These are phyloP conservation scores for Dicranocentrus wangi DNA, from an alignment of 2,888 invertebrate species.

Conservation along the genomic window DNA sequence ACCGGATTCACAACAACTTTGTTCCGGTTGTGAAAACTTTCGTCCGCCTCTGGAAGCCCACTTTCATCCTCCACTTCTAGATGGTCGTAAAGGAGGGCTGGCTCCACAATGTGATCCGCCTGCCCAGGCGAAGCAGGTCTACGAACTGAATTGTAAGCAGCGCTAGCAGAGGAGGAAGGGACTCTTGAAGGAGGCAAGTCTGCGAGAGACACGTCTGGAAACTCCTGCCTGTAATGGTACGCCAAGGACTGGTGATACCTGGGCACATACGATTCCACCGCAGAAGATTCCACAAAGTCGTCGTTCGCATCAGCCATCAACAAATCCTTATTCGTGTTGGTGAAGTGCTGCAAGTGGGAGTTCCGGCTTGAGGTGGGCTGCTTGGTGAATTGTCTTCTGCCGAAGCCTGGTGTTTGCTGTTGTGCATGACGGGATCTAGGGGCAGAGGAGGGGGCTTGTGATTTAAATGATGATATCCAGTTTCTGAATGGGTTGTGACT, in stretches of 20 bases:
- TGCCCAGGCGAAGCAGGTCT: slow-evolving; percentile 23
- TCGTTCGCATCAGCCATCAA: slow-evolving; percentile 60
- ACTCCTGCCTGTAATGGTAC: slow-evolving; percentile 37
- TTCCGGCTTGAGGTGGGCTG: slow-evolving; percentile 14
- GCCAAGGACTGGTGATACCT: slow-evolving; percentile 27
- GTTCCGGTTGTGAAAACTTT: slow-evolving; percentile 69
- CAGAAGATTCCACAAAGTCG: slow-evolving; percentile 44
- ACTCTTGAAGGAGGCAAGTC: too few species aligned
- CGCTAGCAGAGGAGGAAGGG: too few species aligned
- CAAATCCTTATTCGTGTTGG: slow-evolving; percentile 52
- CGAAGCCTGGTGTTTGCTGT: slow-evolving; percentile 30
- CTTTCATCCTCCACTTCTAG: slow-evolving; percentile 17
- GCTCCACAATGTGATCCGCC: slow-evolving; percentile 40
- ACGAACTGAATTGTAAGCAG: too few species aligned
- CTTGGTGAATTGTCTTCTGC: slow-evolving; percentile 46
- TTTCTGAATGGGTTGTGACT: slow-evolving; percentile 57
- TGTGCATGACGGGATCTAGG: slow-evolving; percentile 3
- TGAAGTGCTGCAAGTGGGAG: slow-evolving; percentile 50
- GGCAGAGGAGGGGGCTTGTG: not conserved
- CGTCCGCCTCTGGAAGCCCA: slow-evolving; percentile 63
- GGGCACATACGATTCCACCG: slow-evolving; percentile 10
- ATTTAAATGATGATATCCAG: slow-evolving; percentile 41
- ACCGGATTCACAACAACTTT: slow-evolving; percentile 59
- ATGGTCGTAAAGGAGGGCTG: slow-evolving; percentile 48
- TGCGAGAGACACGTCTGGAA: slow-evolving; percentile 53